Evolutionary conservation across 2,888 invertebrate species (phyloP), one percentile per base, ranked within the genome.

Genomic region (Cryptocheilus praepositus): DNA sequence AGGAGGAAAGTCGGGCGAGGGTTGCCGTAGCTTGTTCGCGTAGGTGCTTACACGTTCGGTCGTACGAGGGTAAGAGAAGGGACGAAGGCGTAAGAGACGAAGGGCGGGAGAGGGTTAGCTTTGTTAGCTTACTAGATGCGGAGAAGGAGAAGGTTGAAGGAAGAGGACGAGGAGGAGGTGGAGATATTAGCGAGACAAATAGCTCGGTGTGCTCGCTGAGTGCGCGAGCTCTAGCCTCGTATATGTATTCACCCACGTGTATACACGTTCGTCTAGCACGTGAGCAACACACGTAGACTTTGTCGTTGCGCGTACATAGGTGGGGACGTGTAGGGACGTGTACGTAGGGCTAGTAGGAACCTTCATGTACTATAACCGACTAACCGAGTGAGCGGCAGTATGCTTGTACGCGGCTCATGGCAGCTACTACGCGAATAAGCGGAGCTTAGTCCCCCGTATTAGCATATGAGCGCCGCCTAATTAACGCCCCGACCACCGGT

Each of bases 391-490:
- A 68, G 72, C 75, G 75, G 75, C 77, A 74, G 76, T 84, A 84
- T 81, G 84, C 83, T 85, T 85, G 86, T 87, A 85, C 82, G 81
- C 79, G 82, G 84, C 83, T 86, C 85, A 80, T 77, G 80, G 79
- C 81, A 83, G 82, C 82, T 77, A 82, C 84, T 83, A 81, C 77
- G 82, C 81, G 84, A 85, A 85, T 87, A 86, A 86, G 85, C 86
- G 83, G 81, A 84, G 86, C 87, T 87, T 87, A 87, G 87, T 83
- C 79, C 82, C 73, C 73, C 82, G 82, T 86, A 88, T 88, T 88
- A 87, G 87, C 87, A 87, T 87, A 87, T 85, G 86, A 87, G 86
- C 85, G 77, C 81, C 79, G 85, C 85, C 87, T 88, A 87, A 88
- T 88, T 88, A 88, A 86, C 85, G 84, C 83, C 80, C 79, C 83